phyloP scores from a whole-genome alignment of 2,797 vertebrate genomes.

The Distichodus sexfasciatus region DNA sequence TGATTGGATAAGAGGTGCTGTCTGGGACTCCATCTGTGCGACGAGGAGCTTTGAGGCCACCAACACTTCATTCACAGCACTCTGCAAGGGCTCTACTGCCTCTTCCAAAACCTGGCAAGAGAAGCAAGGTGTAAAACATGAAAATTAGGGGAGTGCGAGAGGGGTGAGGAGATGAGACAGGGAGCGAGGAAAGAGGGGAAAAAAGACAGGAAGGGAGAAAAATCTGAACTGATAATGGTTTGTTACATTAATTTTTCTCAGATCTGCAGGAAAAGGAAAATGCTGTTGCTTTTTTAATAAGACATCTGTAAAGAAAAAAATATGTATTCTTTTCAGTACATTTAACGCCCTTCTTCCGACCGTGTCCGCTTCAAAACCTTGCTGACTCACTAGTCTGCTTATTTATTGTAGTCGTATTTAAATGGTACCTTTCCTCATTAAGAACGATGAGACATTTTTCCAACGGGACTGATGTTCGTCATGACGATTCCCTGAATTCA shows the following conservation, averaged over 20 bases:
- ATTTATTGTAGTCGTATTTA: no score
- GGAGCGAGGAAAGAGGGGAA: no score
- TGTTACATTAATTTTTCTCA: no score
- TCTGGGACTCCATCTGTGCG: constrained; percentile 46
- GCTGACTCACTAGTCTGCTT: no score
- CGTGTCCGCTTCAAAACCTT: no score
- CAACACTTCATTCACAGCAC: constrained; percentile 46
- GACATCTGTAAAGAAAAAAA: no score
- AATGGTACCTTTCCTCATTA: no score
- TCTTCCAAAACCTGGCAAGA: constrained; percentile 58
- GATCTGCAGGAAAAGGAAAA: no score
- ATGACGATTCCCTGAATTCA: not conserved
- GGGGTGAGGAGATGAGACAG: not conserved
- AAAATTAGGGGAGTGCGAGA: not conserved
- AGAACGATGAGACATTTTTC: not conserved
- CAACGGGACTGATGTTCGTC: not conserved
- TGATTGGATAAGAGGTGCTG: constrained; percentile 60
- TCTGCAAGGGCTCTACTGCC: constrained; percentile 50
- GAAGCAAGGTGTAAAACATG: constrained; percentile 26
- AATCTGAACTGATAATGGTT: not conserved
- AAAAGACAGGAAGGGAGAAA: constrained; percentile 44
- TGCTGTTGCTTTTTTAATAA: no score
- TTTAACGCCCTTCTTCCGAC: no score
- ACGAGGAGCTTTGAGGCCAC: constrained; percentile 61
- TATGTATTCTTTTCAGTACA: no score